These are phyloP conservation scores for Pammene fasciana DNA, from an alignment of 2,888 invertebrate genomes.

Conservation along the genomic window DNA sequence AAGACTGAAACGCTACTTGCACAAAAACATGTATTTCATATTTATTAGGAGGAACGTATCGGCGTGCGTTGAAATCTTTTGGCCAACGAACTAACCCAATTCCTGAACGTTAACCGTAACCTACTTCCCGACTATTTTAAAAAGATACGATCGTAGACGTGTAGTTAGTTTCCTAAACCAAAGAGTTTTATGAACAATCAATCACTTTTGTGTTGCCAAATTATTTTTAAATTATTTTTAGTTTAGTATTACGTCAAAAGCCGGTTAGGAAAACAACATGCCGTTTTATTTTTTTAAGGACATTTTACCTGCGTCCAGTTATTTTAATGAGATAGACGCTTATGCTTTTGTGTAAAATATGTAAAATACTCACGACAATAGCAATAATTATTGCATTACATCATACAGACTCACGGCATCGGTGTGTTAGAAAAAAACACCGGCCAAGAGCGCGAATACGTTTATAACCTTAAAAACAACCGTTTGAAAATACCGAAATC, in stretches of 20 bases:
- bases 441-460: conserved; percentile 53
- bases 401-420: conserved; percentile 59
- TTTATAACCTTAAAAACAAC: conserved; percentile 60
- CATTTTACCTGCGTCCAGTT: neutral
- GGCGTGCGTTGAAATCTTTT: conserved; percentile 61
- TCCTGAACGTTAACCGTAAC: conserved; percentile 58
- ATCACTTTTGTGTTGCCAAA: conserved; percentile 5
- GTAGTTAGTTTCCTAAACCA: conserved; percentile 42
- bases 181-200: conserved; percentile 20
- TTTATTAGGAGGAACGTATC: conserved; percentile 39
- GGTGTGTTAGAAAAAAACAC: conserved; percentile 55
- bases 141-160: conserved; percentile 54
- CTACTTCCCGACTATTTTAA: conserved; percentile 53
- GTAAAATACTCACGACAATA: conserved; percentile 52
- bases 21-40: conserved; percentile 30
- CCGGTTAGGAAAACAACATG: conserved; percentile 4
- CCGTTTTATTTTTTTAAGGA: neutral
- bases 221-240: conserved; percentile 7
- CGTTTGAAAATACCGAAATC: conserved; percentile 65
- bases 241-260: neutral
- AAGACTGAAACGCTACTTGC: neutral
- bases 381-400: conserved; percentile 75
- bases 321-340: neutral
- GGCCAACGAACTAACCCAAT: conserved; percentile 53
- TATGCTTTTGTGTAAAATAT: conserved; percentile 3